Conservation (phyloP, 2,797 vertebrate genomes). For the Anableps anableps region DNA sequence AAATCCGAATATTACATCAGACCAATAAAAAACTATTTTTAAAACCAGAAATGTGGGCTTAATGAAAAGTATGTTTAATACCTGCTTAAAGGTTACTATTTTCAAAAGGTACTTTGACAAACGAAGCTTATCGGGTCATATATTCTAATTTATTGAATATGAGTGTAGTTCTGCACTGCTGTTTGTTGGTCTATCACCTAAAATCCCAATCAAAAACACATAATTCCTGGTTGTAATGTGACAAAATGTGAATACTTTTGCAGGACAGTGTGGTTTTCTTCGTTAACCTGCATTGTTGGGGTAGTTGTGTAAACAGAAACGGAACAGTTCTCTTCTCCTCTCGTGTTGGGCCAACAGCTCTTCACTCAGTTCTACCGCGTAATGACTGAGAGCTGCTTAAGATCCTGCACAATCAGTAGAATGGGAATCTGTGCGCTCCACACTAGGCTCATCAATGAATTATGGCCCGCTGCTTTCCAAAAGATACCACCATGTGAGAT, state of each 20-base stretch:
- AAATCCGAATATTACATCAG: no score
- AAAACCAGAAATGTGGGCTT: no score
- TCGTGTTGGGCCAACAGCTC: conserved; percentile 24
- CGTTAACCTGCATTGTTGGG: conserved; percentile 15
- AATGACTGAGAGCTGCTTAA: conserved; percentile 43
- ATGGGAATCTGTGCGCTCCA: conserved; percentile 53
- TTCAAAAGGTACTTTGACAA: no score
- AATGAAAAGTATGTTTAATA: no score
- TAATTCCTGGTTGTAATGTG: neutral
- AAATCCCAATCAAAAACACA: neutral
- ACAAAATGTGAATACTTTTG: conserved; percentile 5
- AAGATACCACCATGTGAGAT: conserved; percentile 70
- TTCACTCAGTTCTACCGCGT: conserved; percentile 28
- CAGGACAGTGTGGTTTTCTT: conserved; percentile 1
- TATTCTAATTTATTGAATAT: no score
- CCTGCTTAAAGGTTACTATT: no score
- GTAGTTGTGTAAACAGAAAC: conserved; percentile 12
- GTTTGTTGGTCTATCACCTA: neutral
- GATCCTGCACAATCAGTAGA: conserved; percentile 52
- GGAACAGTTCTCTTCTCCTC: conserved; percentile 32
- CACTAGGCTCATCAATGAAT: conserved; percentile 79
- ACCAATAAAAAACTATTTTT: no score
- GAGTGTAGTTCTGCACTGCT: no score
- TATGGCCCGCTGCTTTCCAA: conserved; percentile 67
- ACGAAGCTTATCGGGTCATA: no score